These are phyloP conservation scores for Vanessa cardui DNA, from an alignment of 2,888 invertebrate genomes.

Conservation along the genomic window DNA sequence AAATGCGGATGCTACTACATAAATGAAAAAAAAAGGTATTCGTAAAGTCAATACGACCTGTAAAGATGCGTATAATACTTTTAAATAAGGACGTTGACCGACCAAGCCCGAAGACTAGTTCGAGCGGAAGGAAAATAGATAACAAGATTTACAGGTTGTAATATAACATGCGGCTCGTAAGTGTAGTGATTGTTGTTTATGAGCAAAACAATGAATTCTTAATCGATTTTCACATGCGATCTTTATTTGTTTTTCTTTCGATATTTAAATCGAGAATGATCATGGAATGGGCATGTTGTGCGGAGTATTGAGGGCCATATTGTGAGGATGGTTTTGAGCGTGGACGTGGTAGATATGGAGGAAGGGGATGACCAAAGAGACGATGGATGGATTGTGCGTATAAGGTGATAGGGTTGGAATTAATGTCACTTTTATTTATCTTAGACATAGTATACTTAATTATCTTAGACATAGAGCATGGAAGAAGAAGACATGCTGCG, in stretches of 20 bases:
- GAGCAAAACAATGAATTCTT: slow-evolving; percentile 16
- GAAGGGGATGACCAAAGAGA: too few relatives aligned
- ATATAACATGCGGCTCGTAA: slow-evolving; percentile 25
- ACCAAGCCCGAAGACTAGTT: slow-evolving; percentile 26
- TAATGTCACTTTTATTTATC: too few relatives aligned
- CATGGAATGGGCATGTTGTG: not conserved
- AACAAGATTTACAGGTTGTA: slow-evolving; percentile 38
- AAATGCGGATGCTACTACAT: not conserved
- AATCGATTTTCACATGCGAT: not conserved
- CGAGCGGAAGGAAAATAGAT: slow-evolving; percentile 39
- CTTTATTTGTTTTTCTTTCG: not conserved
- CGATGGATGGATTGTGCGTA: too few relatives aligned
- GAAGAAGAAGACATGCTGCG: too few relatives aligned
- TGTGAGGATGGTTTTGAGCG: too few relatives aligned
- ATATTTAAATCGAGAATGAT: not conserved
- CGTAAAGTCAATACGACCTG: slow-evolving; percentile 16
- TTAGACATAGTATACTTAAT: too few relatives aligned
- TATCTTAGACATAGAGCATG: too few relatives aligned
- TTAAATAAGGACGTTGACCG: slow-evolving; percentile 39
- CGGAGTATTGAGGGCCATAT: too few relatives aligned
- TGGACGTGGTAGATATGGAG: too few relatives aligned
- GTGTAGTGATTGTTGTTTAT: slow-evolving; percentile 14
- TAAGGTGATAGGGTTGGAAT: too few relatives aligned
- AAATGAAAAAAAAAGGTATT: slow-evolving; percentile 3
- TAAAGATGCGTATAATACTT: slow-evolving; percentile 29